Evolutionary conservation across 2,888 invertebrate genomes (phyloP), one percentile per base, ranked within the genome.

Genomic region (Xestobium rufovillosum): DNA sequence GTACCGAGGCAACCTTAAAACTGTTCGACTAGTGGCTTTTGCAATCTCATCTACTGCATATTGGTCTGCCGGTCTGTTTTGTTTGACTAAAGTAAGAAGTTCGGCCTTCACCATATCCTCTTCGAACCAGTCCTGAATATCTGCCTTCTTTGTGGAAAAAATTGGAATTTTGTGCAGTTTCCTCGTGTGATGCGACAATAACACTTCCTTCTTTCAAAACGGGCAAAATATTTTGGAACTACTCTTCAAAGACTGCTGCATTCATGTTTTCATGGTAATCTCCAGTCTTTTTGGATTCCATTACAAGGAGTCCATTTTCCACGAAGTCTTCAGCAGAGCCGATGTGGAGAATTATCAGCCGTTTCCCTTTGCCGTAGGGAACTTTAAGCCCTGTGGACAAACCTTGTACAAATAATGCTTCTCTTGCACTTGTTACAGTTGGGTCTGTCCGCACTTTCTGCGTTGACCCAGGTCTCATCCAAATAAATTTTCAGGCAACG

Each of bases 1-100:
- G 26, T 56, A 57, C 1, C 59, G 57, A 17, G 58, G 58, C 40
- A 60, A 36, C 23, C 56, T 42, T 12, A 60, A 36, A 4, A 57
- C 51, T 29, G 49, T 51, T 36, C 52, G 55, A 31, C 55, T 52
- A 33, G 53, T 31, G n/a, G 35, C 43, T 36, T 34, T 43, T 15
- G 55, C 47, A 36, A 56, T 50, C 37, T 57, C 47, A 38, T 59
- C 56, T 4, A 55, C 40, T n/a, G 47, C 40, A 43, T 55, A 54
- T 27, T 42, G 45, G 42, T 51, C 41, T 35, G 39, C 35, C 14
- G 45, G 38, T 29, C 42, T 45, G 33, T 42, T 36, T 28, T 41
- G 13, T 39, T 49, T 45, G 14, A 46, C 46, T 36, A 50, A 31
- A 14, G 23, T 8, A 34, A 52, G 41, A 31, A 49, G 40, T 42